phyloP scores from a whole-genome alignment of 2,797 vertebrate genomes.

The Sebastes hubbsi region DNA sequence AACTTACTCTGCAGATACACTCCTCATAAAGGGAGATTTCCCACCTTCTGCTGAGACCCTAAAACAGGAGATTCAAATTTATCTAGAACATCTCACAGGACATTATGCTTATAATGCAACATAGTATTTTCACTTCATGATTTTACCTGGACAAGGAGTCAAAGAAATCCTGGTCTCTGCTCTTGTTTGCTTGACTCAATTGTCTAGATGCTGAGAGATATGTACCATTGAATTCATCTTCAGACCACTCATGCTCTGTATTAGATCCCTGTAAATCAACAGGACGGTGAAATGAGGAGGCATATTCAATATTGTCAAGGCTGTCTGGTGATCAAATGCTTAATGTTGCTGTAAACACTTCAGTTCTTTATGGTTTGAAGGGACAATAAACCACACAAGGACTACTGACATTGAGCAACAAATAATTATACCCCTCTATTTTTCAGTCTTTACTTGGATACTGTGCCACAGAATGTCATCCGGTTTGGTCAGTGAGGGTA shows the following conservation, averaged over 20 bases:
- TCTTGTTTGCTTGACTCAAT: conserved; percentile 54
- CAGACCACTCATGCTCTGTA: conserved; percentile 73
- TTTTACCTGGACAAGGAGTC: conserved; percentile 73
- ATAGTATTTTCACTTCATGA: not conserved
- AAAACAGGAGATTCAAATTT: conserved; percentile 1
- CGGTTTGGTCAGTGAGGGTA: not conserved
- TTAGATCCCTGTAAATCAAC: conserved; percentile 65
- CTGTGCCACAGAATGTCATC: not conserved
- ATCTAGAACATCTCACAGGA: not conserved
- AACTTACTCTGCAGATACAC: conserved; percentile 80
- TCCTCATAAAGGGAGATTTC: conserved; percentile 71
- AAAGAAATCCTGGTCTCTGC: conserved; percentile 43
- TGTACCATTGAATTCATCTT: conserved; percentile 66
- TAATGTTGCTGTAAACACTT: not conserved
- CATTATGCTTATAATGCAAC: not conserved
- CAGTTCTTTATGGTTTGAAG: not conserved
- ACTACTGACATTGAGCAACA: conserved; percentile 4
- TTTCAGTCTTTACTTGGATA: not conserved
- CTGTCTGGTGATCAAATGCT: not conserved
- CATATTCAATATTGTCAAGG: not conserved
- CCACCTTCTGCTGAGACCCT: conserved; percentile 68
- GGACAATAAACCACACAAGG: not conserved
- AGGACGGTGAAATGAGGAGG: not conserved
- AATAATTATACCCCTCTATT: not conserved
- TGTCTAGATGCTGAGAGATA: conserved; percentile 48